Evolutionary conservation across 1,140 invertebrate genomes (phyloP).

Genomic region (Drosophila pseudoobscura): DNA sequence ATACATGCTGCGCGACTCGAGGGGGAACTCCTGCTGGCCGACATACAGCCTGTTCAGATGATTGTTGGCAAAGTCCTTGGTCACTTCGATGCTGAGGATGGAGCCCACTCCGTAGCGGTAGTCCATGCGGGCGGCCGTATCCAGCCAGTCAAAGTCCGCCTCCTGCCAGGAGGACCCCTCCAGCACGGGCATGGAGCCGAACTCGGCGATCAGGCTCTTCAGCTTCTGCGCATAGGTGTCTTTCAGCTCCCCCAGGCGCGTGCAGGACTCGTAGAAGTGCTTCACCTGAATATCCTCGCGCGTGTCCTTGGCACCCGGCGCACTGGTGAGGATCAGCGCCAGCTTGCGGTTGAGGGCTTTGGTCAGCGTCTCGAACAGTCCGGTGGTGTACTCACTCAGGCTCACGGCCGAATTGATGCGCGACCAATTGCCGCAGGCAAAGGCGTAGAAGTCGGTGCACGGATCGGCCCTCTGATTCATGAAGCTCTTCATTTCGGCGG

Average conservation of each 20-base stretch:
- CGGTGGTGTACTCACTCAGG: conserved; percentile 45
- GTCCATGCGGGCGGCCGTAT: conserved; percentile 30
- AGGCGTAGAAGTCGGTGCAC: conserved; percentile 87
- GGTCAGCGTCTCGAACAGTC: conserved; percentile 57
- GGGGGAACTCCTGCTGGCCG: conserved; percentile 38
- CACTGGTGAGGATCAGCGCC: conserved; percentile 23
- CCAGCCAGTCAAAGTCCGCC: conserved; percentile 50
- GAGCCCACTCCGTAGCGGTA: conserved; percentile 42
- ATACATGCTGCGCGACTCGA: conserved; percentile 62
- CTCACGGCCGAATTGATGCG: conserved; percentile 54
- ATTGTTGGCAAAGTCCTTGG: conserved; percentile 59
- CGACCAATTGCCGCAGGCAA: conserved; percentile 88
- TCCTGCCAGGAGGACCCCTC: conserved; percentile 47
- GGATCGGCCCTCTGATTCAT: conserved; percentile 85
- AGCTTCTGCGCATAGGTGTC: conserved; percentile 34
- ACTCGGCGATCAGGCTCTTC: conserved; percentile 42
- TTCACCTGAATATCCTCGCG: conserved; percentile 59
- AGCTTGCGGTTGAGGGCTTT: conserved; percentile 58
- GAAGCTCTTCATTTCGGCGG: conserved; percentile 56
- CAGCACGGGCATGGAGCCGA: conserved; percentile 57
- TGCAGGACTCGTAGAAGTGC: conserved; percentile 54
- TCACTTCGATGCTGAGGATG: conserved; percentile 46
- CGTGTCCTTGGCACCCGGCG: conserved; percentile 17
- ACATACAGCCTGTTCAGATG: conserved; percentile 54
- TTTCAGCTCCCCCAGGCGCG: conserved; percentile 12